Base-by-base conservation (phyloP, 1,140 invertebrate genomes). In the Drosophila aff. region DNA sequence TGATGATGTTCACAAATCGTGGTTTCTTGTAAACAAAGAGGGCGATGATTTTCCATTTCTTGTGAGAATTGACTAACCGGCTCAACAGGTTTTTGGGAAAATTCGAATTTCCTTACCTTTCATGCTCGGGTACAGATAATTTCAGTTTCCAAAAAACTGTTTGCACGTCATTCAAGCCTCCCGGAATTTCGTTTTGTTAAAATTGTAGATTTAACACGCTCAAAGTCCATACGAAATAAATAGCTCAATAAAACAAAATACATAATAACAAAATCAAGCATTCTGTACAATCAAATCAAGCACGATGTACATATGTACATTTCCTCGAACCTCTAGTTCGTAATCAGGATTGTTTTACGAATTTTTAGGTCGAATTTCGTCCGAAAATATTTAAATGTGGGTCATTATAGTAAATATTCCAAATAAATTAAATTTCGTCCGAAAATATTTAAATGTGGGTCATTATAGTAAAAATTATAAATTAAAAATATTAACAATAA, bases 1-100 rank as follows among this genome's bases (percentile, higher is more conserved):
- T 63, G 67, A 71, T 68, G 67, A 71, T 38, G 15, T 38, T 71
- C 40, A 46, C 23, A 66, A 67, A 28, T 69, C n/a, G 38, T 18
- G 2, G 16, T 40, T 15, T 26, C 44, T 28, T 49, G 28, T 43
- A 36, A 66, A 26, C 62, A 65, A 50, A 43, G 9, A 13, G 16
- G 31, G n/a, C 2, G 40, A 26, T 67, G 26, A 55, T 55, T 65
- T 65, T 69, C 10, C 8, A 21, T 23, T 28, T 43, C 15, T 28
- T 23, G 38, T 31, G 31, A n/a, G 40, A 55, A 67, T 31, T 67
- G 3, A 3, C 11, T 18, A 68, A 55, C 62, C 49, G 36, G 67
- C 18, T 16, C 15, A 31, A 23, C 49, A 5, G 40, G 40, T 71
- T 68, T 71, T 65, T 9, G 13, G 62, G 23, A 21, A n/a, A 50